These are phyloP conservation scores for Megalonaias nervosa DNA, from an alignment of 1,140 invertebrate species.

Conservation along the genomic window DNA sequence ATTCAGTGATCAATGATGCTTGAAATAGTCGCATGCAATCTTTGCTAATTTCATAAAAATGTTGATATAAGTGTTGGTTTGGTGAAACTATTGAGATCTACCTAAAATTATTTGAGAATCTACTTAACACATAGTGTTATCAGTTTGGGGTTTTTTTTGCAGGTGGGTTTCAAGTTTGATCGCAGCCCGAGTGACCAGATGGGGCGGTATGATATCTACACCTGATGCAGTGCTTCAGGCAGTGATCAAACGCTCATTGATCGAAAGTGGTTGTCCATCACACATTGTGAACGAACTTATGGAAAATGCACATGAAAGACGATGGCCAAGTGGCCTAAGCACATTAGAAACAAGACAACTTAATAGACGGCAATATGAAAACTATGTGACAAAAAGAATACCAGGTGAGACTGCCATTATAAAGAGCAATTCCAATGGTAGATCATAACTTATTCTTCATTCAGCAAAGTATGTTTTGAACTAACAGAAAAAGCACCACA, in stretches of 20 bases:
- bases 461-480: too few species aligned
- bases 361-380: conserved; percentile 93
- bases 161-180: conserved; percentile 90
- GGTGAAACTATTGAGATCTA: too few species aligned
- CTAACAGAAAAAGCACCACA: too few species aligned
- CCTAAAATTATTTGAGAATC: too few species aligned
- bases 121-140: too few species aligned
- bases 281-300: conserved; percentile 95
- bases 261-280: conserved; percentile 88
- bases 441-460: too few species aligned
- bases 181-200: conserved; percentile 90
- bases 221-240: conserved; percentile 91
- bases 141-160: conserved; percentile 6
- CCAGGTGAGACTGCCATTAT: conserved; percentile 72
- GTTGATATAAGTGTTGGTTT: too few species aligned
- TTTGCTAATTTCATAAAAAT: too few species aligned
- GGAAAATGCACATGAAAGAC: conserved; percentile 96
- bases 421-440: too few species aligned
- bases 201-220: conserved; percentile 98
- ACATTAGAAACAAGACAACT: conserved; percentile 92
- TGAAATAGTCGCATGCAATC: too few species aligned
- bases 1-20: background rate
- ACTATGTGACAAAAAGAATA: conserved; percentile 93
- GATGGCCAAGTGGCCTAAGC: conserved; percentile 93
- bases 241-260: conserved; percentile 88